Percentiles rank a stretch among this genome's conserved stretches.
phyloP scores from a whole-genome alignment of 2,113 vertebrate genomes.

The Chloebia gouldiae region DNA sequence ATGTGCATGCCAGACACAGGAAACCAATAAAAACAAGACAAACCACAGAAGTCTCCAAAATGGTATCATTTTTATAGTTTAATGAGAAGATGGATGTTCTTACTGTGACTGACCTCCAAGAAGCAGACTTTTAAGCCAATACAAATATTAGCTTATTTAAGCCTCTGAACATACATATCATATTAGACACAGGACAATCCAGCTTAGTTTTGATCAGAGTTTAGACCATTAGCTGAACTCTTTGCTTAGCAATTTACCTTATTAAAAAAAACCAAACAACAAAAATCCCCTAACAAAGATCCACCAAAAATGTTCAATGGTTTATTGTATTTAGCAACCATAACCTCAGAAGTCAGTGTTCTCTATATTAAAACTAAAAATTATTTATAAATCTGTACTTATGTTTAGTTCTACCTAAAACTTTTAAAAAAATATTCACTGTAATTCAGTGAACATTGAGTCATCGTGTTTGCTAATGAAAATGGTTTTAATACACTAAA shows the following conservation, averaged over 20 bases:
- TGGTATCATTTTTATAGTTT: not conserved
- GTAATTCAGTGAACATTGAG: not conserved
- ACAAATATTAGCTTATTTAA: constrained; percentile 34
- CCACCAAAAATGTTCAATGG: not conserved
- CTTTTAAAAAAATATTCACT: not conserved
- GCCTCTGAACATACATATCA: not conserved
- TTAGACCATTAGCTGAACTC: not conserved
- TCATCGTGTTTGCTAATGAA: not conserved
- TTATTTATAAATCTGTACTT: not conserved
- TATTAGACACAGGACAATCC: not conserved
- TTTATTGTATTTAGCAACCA: not conserved
- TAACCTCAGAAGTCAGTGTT: not conserved
- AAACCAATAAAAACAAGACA: constrained; percentile 47
- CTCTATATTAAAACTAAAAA: not conserved
- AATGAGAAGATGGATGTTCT: constrained; percentile 22
- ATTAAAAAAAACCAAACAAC: not conserved
- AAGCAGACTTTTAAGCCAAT: constrained; percentile 8
- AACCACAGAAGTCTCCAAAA: constrained; percentile 19
- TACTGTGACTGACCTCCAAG: constrained; percentile 5
- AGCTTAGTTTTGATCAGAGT: not conserved
- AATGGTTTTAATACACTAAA: not conserved
- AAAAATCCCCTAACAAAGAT: not conserved
- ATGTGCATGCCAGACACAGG: constrained; percentile 37
- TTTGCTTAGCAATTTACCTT: not conserved
- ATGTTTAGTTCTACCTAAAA: not conserved